These are phyloP conservation scores for Lucinisca nassula DNA, from an alignment of 2,888 invertebrate species.

Conservation along the genomic window DNA sequence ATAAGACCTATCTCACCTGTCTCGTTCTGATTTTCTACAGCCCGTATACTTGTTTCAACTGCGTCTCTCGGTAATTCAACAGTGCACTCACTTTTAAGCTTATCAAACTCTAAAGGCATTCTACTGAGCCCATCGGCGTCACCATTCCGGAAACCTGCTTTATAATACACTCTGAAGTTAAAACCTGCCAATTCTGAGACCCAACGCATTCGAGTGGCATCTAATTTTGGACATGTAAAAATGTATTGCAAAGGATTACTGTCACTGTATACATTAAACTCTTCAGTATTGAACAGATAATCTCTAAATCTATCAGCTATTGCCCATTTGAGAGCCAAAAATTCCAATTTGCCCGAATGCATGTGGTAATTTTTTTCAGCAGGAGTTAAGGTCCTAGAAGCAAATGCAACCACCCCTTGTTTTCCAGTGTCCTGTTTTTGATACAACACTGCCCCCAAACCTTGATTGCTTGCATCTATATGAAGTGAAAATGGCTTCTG, in stretches of 20 bases:
- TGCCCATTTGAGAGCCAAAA: slow-evolving; percentile 55
- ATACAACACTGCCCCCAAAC: slow-evolving; percentile 69
- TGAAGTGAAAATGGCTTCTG: slow-evolving; percentile 40
- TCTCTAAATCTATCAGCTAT: slow-evolving; percentile 55
- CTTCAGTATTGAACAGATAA: slow-evolving; percentile 52
- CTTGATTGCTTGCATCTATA: slow-evolving; percentile 30
- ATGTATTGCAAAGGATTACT: slow-evolving; percentile 49
- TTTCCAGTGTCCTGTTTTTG: slow-evolving; percentile 40
- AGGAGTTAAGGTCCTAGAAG: slow-evolving; percentile 63
- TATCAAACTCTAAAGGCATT: slow-evolving; percentile 5
- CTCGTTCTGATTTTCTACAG: neutral
- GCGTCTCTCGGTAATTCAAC: neutral
- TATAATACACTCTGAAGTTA: slow-evolving; percentile 32
- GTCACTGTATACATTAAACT: slow-evolving; percentile 51
- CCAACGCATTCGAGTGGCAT: slow-evolving; percentile 33
- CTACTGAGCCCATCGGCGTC: slow-evolving; percentile 45
- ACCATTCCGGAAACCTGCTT: slow-evolving; percentile 21
- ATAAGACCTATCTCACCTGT: neutral
- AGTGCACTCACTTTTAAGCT: neutral
- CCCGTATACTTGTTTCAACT: neutral
- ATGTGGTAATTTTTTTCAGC: slow-evolving; percentile 70
- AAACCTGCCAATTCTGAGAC: slow-evolving; percentile 42
- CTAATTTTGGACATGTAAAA: slow-evolving; percentile 38
- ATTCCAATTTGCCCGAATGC: slow-evolving; percentile 62
- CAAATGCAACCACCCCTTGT: slow-evolving; percentile 65